Evolutionary conservation across 2,113 vertebrate species (phyloP), one percentile per base, ranked within the genome.

Genomic region (Aramus guarauna): DNA sequence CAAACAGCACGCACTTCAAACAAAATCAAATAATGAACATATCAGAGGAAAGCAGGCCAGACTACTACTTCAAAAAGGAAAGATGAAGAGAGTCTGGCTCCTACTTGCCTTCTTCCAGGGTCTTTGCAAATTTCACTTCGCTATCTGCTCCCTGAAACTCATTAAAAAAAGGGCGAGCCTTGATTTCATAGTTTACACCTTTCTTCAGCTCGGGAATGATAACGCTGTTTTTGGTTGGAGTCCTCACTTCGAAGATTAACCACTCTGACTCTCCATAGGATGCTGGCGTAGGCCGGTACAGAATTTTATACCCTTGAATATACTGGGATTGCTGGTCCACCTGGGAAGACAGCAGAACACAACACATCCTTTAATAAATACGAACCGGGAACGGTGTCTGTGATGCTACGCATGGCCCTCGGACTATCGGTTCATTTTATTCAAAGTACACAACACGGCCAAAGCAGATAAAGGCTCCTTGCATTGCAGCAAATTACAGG

Each of bases 121-220:
- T 99, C 97, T 99, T 99, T 87, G 98, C 99, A 95, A 99, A 99
- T 97, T 99, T 99, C 77, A 99, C 98, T 97, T 99, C 99, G 19
- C 99, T 99, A 94, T 99, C 99, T 45, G 99, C 99, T 94, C 99
- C 99, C 98, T 99, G 99, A 98, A 99, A 99, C 95, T 99, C 99
- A 60, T 99, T 99, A 98, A 99, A 99, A 97, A 99, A 99, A 39
- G 99, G 99, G 32, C 99, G 99, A 84, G 99, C 98, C 97, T 99
- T 99, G 97, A 99, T 99, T 97, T 99, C 99, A 0, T 99, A 99
- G 91, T 98, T 99, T 93, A 99, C 98, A 29, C 99, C 99, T 90
- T 99, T 99, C 90, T 98, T 98, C 58, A 99, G 99, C 94, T 99
- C 99, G 0, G 99, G 98, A 90, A 99, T 98, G 11, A 99, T 83